phyloP scores from a whole-genome alignment of 2,888 invertebrate genomes.

The Escarpia spicata region DNA sequence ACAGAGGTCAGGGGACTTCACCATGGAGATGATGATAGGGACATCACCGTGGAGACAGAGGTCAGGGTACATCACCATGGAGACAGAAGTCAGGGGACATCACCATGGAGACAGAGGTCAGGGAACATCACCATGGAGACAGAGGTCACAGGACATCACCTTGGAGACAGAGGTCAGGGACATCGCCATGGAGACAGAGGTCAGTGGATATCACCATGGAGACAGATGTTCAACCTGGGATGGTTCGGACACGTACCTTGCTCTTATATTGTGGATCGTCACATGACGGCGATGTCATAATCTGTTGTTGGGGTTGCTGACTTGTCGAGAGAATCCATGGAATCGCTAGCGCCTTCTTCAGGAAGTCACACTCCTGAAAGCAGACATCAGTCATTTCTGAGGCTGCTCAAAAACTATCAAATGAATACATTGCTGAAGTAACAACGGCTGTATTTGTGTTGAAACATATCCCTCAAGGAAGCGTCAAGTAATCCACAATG shows the following conservation, averaged over 20 bases:
- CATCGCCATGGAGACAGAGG: not conserved
- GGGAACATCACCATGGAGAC: no score
- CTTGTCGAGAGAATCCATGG: constrained; percentile 70
- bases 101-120: no score
- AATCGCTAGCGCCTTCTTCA: constrained; percentile 65
- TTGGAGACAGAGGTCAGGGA: no score
- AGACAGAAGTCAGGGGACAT: no score
- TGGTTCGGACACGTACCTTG: not conserved
- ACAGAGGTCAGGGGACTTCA: not conserved
- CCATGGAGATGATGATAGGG: not conserved
- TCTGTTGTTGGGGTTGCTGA: constrained; percentile 69
- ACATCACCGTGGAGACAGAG: no score
- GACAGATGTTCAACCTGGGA: not conserved
- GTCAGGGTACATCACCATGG: no score
- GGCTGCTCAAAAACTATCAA: not conserved
- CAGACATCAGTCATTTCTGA: not conserved
- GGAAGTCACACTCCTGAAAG: constrained; percentile 65
- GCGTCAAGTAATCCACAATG: not conserved
- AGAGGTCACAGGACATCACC: no score
- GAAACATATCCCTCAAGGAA: not conserved
- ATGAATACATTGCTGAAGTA: not conserved
- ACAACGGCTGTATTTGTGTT: not conserved
- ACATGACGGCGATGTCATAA: constrained; percentile 53
- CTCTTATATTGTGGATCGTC: not conserved
- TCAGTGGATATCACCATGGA: not conserved